Conservation (phyloP, 2,797 vertebrate genomes). For the Crypturellus tataupa region DNA sequence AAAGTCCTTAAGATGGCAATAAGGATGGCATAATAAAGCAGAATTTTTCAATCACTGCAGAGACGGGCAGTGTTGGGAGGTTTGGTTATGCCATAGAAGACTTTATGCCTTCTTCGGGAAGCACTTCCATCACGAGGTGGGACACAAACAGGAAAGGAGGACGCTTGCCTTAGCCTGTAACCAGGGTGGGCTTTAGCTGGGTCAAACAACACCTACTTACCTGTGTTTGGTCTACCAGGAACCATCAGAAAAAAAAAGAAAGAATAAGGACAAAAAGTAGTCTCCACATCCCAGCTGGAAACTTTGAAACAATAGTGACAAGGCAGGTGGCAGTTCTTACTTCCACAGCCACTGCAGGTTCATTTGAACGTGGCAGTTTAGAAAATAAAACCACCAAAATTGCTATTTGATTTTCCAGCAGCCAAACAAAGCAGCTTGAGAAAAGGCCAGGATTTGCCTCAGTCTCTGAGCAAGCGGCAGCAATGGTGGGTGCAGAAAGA, state of each 20-base stretch:
- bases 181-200: not conserved
- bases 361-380: not conserved
- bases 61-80: not conserved
- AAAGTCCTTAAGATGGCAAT: not conserved
- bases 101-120: not conserved
- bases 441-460: slow-evolving; percentile 11
- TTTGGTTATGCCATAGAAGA: not conserved
- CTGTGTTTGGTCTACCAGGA: not conserved
- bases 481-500: not conserved
- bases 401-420: slow-evolving; percentile 49
- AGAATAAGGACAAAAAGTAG: rapidly evolving
- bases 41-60: not conserved
- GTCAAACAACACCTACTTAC: not conserved
- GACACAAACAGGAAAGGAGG: not conserved
- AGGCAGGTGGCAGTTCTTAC: not conserved
- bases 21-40: not conserved
- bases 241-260: not conserved
- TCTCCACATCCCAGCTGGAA: not conserved
- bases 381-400: slow-evolving; percentile 19
- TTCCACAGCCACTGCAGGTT: not conserved
- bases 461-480: not conserved
- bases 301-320: slow-evolving; percentile 10
- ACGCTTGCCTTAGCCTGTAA: not conserved
- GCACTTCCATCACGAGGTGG: not conserved
- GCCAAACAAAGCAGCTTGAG: slow-evolving; percentile 45